A percentile compares a stretch with the other conserved stretches of the same genome.
phyloP scores from a whole-genome alignment of 35 echinoderm and acorn worm genomes.

The Patiria miniata region DNA sequence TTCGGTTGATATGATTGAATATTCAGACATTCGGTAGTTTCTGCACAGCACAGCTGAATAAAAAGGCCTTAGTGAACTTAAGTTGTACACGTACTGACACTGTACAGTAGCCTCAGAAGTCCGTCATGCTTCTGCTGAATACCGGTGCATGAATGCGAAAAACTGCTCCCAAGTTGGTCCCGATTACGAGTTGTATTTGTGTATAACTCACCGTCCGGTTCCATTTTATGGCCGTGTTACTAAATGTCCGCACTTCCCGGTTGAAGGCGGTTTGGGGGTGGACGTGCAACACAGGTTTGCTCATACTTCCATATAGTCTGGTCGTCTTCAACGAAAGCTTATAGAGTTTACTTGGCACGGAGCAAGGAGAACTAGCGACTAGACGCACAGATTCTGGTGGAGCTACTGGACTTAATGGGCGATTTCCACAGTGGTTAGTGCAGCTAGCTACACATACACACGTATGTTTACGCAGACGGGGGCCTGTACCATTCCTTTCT shows the following conservation, averaged over 20 bases:
- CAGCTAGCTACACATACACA: neutral
- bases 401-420: neutral
- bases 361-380: neutral
- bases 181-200: too few species aligned
- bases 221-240: constrained; percentile 16
- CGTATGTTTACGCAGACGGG: neutral
- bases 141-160: too few species aligned
- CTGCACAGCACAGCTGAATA: too few species aligned
- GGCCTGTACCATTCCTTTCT: neutral
- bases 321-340: neutral
- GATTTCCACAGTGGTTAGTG: constrained; percentile 4
- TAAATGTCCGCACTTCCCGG: constrained; percentile 11
- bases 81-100: too few species aligned
- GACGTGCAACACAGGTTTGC: constrained; percentile 1
- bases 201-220: constrained; percentile 8
- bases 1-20: too few species aligned
- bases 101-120: too few species aligned
- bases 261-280: constrained; percentile 10
- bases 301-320: neutral
- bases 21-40: too few species aligned
- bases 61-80: too few species aligned
- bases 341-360: neutral
- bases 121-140: too few species aligned
- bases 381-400: neutral
- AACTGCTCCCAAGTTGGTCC: too few species aligned